A percentile compares a stretch with the other conserved stretches of the same genome.
phyloP scores from a whole-genome alignment of 2,888 invertebrate species.

The Cheilosia variabilis region DNA sequence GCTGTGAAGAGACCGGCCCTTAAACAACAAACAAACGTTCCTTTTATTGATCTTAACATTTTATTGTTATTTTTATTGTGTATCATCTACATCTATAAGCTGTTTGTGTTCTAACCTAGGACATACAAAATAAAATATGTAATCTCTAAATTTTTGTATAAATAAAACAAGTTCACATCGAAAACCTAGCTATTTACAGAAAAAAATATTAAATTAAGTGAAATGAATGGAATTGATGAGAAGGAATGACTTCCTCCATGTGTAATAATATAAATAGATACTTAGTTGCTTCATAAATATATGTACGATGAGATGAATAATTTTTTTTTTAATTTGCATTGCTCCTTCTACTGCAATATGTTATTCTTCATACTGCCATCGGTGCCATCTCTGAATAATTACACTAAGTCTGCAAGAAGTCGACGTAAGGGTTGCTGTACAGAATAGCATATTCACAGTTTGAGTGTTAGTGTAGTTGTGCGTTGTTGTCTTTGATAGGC shows the following conservation, averaged over 20 bases:
- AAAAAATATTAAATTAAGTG: neutral
- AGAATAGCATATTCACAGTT: conserved; percentile 49
- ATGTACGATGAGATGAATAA: conserved; percentile 49
- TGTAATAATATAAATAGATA: conserved; percentile 26
- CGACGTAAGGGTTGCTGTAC: conserved; percentile 43
- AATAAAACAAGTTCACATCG: conserved; percentile 27
- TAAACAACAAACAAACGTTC: too few species aligned
- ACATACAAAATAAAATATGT: conserved; percentile 21
- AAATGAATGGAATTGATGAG: conserved; percentile 12
- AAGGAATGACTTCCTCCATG: neutral
- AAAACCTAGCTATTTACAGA: conserved; percentile 34
- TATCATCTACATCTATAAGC: neutral
- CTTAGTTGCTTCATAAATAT: conserved; percentile 28
- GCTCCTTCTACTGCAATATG: neutral
- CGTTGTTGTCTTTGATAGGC: conserved; percentile 19
- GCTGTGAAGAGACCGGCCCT: too few species aligned
- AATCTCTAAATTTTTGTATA: conserved; percentile 20
- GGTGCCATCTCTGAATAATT: conserved; percentile 31
- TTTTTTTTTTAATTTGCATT: conserved; percentile 19
- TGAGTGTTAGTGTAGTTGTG: conserved; percentile 10
- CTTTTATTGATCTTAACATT: neutral
- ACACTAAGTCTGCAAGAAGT: conserved; percentile 23
- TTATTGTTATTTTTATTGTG: neutral
- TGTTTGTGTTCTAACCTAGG: conserved; percentile 1
- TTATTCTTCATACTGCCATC: conserved; percentile 2